Conservation (phyloP, 1,140 invertebrate genomes). For the Eulimnadia texana region DNA sequence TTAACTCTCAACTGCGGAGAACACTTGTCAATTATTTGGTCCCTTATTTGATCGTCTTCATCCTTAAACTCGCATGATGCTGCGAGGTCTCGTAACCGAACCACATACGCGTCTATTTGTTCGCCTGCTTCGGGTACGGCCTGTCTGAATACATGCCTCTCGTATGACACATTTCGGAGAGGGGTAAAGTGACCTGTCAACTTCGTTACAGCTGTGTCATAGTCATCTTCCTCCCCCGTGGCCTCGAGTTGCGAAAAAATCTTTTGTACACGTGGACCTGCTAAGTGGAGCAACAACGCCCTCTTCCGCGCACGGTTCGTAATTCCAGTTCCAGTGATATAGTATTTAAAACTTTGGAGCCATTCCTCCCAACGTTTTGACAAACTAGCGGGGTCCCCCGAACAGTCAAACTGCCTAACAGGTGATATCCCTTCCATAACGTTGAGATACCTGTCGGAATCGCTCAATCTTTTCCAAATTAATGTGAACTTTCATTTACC, state of each 20-base stretch:
- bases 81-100: neutral
- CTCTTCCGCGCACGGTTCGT: slow-evolving; percentile 5
- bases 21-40: neutral
- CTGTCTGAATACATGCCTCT: slow-evolving; percentile 2
- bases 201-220: neutral
- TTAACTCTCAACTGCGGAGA: neutral
- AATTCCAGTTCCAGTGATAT: too few relatives aligned
- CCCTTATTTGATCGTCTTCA: slow-evolving; percentile 1
- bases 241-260: slow-evolving; percentile 14
- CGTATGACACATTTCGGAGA: neutral
- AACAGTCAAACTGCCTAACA: too few relatives aligned
- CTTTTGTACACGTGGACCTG: slow-evolving; percentile 12
- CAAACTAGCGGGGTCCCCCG: too few relatives aligned
- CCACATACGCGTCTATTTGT: neutral
- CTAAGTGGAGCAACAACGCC: slow-evolving; percentile 17
- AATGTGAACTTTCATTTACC: too few relatives aligned
- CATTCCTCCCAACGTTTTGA: too few relatives aligned
- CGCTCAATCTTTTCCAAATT: too few relatives aligned
- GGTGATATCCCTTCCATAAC: too few relatives aligned
- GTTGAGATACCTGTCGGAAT: too few relatives aligned
- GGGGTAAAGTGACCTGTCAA: neutral
- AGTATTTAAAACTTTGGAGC: too few relatives aligned
- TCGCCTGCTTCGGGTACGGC: neutral
- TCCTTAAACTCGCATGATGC: neutral
- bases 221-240: neutral